Base-by-base conservation (phyloP, 2,797 vertebrate genomes). In the Tamandua tetradactyla region DNA sequence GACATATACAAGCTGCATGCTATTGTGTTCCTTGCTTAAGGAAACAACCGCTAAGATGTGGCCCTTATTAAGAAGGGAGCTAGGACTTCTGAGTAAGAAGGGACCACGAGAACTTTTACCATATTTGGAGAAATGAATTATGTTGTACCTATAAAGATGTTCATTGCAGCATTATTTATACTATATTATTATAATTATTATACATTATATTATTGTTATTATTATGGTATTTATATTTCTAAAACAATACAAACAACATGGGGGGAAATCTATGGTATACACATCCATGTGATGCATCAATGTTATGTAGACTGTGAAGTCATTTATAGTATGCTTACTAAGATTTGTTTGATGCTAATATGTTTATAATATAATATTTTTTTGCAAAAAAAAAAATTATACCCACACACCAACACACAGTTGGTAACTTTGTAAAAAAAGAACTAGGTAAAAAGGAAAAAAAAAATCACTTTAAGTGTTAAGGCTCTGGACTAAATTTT, bases 1-100 rank as follows among this genome's bases (percentile, higher is more conserved):
- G 40, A 87, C 42, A 64, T 11, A 1, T 64, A 32, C 27, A 75
- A 82, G 20, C n/a, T 1, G n/a, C 15, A 10, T 30, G 30, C 42
- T 68, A 4, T 42, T 71, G 44, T 47, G 91, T 82, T 87, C 59
- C 40, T 42, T 14, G 18, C 15, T 72, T 52, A 69, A 59, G 44
- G 17, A 86, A 74, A 87, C 4, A 42, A 3, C 69, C 81, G 32
- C 59, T 66, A 69, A 78, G 64, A 47, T 78, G 18, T 66, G 23
- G 11, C 61, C 92, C 57, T 92, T 92, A n/a, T 15, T 93, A 69
- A 78, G 62, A 95, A 93, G 22, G 37, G n/a, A 93, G 68, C 66
- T 22, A 30, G 49, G 40, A n/a, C n/a, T n/a, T n/a, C 57, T 92
- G 92, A n/a, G 12, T 93, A 69, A 78, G 62, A 95, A 93, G 22